A percentile compares a stretch with the other conserved stretches of the same genome.
Conservation (phyloP, 2,888 invertebrate species). For the Sarcophaga caerulescens region DNA sequence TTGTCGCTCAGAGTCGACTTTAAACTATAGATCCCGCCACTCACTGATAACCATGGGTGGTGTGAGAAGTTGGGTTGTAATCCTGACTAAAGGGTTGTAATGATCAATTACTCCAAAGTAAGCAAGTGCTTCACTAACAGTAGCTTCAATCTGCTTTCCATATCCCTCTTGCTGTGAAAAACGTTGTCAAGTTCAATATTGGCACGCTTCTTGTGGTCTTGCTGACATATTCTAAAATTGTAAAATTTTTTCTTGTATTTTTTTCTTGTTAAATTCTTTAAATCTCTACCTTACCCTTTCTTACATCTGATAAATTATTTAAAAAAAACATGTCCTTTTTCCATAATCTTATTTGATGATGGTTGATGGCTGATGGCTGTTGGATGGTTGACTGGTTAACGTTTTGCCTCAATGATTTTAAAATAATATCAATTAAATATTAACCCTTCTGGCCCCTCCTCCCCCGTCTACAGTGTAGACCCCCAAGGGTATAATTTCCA, state of each 20-base stretch:
- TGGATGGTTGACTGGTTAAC: background rate
- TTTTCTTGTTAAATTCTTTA: background rate
- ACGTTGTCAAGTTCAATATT: no score
- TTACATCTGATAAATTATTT: background rate
- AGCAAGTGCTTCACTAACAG: no score
- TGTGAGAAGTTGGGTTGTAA: no score
- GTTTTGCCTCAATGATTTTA: background rate
- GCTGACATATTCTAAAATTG: no score
- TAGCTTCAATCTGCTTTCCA: no score
- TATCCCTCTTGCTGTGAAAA: no score
- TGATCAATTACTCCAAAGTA: no score
- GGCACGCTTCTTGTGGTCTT: no score
- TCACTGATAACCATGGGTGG: rapidly evolving
- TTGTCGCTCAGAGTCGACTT: no score
- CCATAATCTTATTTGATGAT: background rate
- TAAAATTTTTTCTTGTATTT: no score
- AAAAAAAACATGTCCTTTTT: background rate
- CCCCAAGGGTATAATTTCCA: background rate
- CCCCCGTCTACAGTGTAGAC: background rate
- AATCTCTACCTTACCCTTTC: background rate
- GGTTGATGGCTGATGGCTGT: background rate
- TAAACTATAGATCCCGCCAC: no score
- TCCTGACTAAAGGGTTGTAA: no score
- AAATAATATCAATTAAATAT: background rate
- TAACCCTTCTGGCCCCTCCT: background rate